Percentiles rank a stretch among this genome's conserved stretches.
phyloP scores from a whole-genome alignment of 2,797 vertebrate genomes.

The Danio kyathit region DNA sequence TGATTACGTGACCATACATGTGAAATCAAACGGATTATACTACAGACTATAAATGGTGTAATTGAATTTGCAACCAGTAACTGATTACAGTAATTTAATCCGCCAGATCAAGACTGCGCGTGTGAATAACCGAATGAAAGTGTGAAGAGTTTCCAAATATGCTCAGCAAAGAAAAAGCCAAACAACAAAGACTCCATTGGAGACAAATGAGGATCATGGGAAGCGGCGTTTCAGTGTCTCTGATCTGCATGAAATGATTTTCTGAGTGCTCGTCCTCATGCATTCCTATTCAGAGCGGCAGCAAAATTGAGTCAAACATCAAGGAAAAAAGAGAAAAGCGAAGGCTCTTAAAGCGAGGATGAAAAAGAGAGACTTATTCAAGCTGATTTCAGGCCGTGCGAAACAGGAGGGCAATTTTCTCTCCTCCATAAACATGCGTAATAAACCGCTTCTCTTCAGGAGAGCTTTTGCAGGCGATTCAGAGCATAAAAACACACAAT shows the following conservation, averaged over 20 bases:
- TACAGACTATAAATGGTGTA: too few species aligned
- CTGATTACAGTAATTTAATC: too few species aligned
- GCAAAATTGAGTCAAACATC: neutral
- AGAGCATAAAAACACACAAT: conserved; percentile 45
- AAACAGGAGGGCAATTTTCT: conserved; percentile 23
- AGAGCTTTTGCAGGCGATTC: conserved; percentile 62
- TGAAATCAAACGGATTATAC: too few species aligned
- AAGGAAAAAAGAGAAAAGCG: neutral
- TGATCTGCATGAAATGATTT: conserved; percentile 38
- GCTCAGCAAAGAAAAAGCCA: neutral
- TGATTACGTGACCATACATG: too few species aligned
- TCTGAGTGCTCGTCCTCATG: conserved; percentile 1
- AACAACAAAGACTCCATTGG: conserved; percentile 6
- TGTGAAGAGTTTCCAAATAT: neutral
- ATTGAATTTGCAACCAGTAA: too few species aligned
- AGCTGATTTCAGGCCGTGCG: conserved; percentile 16
- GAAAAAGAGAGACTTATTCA: conserved; percentile 16
- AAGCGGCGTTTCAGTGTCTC: conserved; percentile 15
- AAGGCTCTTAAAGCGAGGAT: conserved; percentile 17
- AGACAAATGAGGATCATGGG: conserved; percentile 12
- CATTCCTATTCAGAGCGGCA: neutral
- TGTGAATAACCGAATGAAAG: neutral
- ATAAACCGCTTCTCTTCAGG: conserved; percentile 37
- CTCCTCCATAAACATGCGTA: conserved; percentile 6
- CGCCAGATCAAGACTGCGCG: neutral